A percentile compares a stretch with the other conserved stretches of the same genome.
phyloP scores from a whole-genome alignment of 1,140 invertebrate species.

The Steinernema khuongi region DNA sequence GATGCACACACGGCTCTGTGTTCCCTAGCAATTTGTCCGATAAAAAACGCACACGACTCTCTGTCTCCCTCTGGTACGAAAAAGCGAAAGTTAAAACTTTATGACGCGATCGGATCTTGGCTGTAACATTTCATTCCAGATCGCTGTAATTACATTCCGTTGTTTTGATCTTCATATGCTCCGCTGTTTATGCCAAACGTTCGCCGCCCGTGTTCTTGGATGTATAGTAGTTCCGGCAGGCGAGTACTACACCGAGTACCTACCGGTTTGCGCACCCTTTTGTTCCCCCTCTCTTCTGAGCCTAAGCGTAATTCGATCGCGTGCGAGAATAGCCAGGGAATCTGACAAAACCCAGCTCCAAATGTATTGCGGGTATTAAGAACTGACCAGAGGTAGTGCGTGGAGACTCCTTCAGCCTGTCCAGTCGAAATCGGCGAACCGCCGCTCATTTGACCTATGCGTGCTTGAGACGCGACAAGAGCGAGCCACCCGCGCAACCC shows the following conservation, averaged over 20 bases:
- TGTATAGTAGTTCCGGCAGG: not conserved
- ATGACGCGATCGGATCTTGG: not conserved
- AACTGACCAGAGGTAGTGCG: too few species aligned
- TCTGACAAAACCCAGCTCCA: too few species aligned
- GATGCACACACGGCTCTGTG: too few species aligned
- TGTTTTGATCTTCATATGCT: constrained; percentile 5
- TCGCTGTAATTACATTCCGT: not conserved
- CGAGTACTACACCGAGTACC: not conserved
- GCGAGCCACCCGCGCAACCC: not conserved
- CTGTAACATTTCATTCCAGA: not conserved
- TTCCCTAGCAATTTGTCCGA: too few species aligned
- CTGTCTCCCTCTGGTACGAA: too few species aligned
- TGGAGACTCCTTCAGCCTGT: not conserved
- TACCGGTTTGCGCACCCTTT: not conserved
- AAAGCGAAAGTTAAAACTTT: constrained; percentile 2
- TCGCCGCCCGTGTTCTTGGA: not conserved
- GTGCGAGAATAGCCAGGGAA: not conserved
- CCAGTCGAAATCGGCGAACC: not conserved
- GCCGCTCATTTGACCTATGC: not conserved
- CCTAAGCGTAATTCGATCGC: not conserved
- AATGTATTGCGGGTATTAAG: too few species aligned
- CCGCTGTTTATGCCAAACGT: not conserved
- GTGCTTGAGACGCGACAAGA: not conserved
- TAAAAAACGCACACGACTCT: too few species aligned
- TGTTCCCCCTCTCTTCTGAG: not conserved